Conservation (phyloP, 2,797 vertebrate genomes). For the Hyperoplus immaculatus region DNA sequence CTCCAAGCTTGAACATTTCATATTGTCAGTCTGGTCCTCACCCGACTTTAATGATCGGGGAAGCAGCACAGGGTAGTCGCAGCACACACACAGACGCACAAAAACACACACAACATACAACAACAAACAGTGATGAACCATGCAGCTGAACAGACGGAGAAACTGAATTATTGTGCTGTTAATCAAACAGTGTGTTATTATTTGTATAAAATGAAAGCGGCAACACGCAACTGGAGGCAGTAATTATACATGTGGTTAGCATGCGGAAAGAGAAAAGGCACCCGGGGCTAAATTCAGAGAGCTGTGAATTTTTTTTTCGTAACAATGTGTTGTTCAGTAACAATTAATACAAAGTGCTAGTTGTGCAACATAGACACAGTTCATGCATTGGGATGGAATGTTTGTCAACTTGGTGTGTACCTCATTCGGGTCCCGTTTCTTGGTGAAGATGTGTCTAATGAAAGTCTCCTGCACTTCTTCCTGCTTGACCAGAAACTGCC, state of each 20-base stretch:
- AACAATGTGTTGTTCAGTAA: constrained; percentile 55
- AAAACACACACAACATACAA: constrained; percentile 62
- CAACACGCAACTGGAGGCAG: constrained; percentile 53
- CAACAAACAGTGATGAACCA: constrained; percentile 81
- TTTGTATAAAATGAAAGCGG: constrained; percentile 56
- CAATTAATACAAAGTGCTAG: constrained; percentile 27
- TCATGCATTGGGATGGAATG: constrained; percentile 41
- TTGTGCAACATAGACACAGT: constrained; percentile 16
- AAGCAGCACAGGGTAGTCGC: constrained; percentile 68
- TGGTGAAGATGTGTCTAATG: constrained; percentile 96
- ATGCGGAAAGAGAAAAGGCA: constrained; percentile 39
- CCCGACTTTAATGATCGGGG: constrained; percentile 89
- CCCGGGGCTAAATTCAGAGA: constrained; percentile 36
- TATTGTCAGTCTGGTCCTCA: constrained; percentile 90
- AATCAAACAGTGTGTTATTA: constrained; percentile 70
- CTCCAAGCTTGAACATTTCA: constrained; percentile 91
- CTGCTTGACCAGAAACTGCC: constrained; percentile 97
- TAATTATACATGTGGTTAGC: constrained; percentile 42
- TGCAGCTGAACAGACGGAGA: constrained; percentile 76
- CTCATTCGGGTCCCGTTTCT: constrained; percentile 91
- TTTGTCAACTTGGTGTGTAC: constrained; percentile 76
- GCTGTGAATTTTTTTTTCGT: constrained; percentile 4
- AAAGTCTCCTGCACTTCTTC: constrained; percentile 97
- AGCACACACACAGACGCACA: constrained; percentile 69
- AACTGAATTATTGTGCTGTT: constrained; percentile 67